Evolutionary conservation across 2,113 vertebrate species (phyloP).

Genomic region (Antechinus flavipes): DNA sequence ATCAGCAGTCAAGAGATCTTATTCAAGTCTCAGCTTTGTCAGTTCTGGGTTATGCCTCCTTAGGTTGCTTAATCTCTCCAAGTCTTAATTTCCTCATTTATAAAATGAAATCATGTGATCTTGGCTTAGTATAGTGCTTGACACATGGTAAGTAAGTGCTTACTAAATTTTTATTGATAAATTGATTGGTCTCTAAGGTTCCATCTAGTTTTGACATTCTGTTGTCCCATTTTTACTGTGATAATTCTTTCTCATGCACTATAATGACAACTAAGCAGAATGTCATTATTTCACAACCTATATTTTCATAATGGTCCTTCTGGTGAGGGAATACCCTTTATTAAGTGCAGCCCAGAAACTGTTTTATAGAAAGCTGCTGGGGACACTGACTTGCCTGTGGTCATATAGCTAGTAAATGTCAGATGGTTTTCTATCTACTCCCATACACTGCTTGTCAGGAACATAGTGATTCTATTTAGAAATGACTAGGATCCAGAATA

Average conservation of each 20-base stretch:
- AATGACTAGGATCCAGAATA: background rate
- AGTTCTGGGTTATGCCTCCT: background rate
- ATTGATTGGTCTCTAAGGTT: background rate
- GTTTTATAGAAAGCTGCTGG: background rate
- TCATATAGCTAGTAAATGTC: background rate
- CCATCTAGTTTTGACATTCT: background rate
- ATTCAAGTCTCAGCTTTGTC: background rate
- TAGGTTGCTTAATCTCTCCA: constrained; percentile 8
- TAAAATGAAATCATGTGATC: constrained; percentile 10
- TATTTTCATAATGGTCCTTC: background rate
- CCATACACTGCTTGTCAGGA: background rate
- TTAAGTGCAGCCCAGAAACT: background rate
- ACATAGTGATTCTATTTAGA: background rate
- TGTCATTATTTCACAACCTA: background rate
- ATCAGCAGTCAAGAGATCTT: background rate
- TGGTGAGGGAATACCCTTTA: background rate
- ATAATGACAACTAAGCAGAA: background rate
- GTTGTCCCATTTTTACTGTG: background rate
- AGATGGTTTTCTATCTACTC: background rate
- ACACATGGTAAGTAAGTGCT: background rate
- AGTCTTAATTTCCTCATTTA: constrained; percentile 39
- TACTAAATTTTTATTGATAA: background rate
- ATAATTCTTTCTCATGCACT: background rate
- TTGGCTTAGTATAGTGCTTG: background rate
- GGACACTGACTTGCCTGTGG: background rate